Conservation (phyloP, 1,140 invertebrate species). For the Ips nitidus region DNA sequence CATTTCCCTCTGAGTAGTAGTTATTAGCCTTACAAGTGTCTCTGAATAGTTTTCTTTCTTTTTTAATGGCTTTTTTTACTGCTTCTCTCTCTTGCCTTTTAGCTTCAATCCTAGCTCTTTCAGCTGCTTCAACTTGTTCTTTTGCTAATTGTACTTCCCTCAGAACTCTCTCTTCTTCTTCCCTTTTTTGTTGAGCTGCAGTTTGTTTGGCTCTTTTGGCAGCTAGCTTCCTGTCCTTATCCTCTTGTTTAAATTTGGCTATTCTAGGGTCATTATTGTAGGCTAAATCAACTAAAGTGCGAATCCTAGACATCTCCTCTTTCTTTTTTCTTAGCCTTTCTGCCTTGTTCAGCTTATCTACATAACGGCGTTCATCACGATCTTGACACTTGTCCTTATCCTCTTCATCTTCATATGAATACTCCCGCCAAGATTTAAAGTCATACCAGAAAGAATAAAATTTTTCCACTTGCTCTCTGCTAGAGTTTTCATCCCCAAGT, state of each 20-base stretch:
- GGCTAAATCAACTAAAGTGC: slow-evolving; percentile 87
- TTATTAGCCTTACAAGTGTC: slow-evolving; percentile 85
- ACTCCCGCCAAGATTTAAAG: slow-evolving; percentile 99
- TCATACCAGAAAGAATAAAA: slow-evolving; percentile 95
- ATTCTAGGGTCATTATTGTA: slow-evolving; percentile 94
- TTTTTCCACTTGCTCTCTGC: slow-evolving; percentile 74
- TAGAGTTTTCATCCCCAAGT: slow-evolving; percentile 74
- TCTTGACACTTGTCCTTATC: slow-evolving; percentile 97
- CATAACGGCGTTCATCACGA: slow-evolving; percentile 93
- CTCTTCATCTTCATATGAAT: slow-evolving; percentile 98
- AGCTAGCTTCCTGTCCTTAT: slow-evolving; percentile 88
- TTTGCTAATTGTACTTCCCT: slow-evolving; percentile 75
- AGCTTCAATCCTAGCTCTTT: slow-evolving; percentile 75
- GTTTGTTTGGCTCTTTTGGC: slow-evolving; percentile 89
- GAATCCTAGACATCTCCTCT: slow-evolving; percentile 91
- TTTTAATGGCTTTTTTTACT: slow-evolving; percentile 79
- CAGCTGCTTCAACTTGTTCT: slow-evolving; percentile 80
- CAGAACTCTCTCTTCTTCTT: slow-evolving; percentile 76
- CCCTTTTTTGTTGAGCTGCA: slow-evolving; percentile 77
- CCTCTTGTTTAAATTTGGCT: slow-evolving; percentile 88
- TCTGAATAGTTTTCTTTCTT: slow-evolving; percentile 82
- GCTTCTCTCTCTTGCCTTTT: slow-evolving; percentile 85
- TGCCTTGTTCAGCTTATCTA: slow-evolving; percentile 96
- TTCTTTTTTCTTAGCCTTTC: slow-evolving; percentile 91
- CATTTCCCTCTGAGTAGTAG: slow-evolving; percentile 76